Evolutionary conservation across 2,888 invertebrate species (phyloP), one percentile per base, ranked within the genome.

Genomic region (Helleia helle): DNA sequence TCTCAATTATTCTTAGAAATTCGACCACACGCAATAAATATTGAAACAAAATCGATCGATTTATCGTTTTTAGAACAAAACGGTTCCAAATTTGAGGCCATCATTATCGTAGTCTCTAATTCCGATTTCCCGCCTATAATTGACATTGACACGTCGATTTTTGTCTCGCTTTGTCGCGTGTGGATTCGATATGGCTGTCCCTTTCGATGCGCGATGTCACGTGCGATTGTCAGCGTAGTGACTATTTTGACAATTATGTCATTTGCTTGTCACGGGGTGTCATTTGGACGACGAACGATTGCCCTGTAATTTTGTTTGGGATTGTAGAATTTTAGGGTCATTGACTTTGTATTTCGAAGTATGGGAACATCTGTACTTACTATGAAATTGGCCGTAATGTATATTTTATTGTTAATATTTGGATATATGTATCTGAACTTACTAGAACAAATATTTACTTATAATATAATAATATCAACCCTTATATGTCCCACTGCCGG

Each of bases 181-280:
- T 3, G n/a, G 9, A 25, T 42, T 17, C 17, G 36, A 46, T 67
- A 54, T 48, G 8, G 47, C 47, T 41, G 50, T 80, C 75, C 64
- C 66, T 52, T 31, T 71, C 65, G 45, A 40, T 41, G 53, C 59
- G 56, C 58, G 59, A 59, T 80, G 80, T 83, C 84, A 84, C 84
- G 84, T 84, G 80, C 80, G 72, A 55, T 58, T 71, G 73, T 79
- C 80, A 79, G 70, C 67, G 74, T 62, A 67, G 69, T 76, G 74
- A 77, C 77, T 80, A 83, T 83, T 84, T 83, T 73, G 84, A 83
- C 84, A 83, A 84, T 84, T 84, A 84, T 84, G 84, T 84, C 84
- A 83, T 84, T 83, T 80, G 80, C 66, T 63, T 76, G 79, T 75
- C 71, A 72, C 72, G 73, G 80, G 71, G 72, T 79, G 80, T 83